phyloP scores from a whole-genome alignment of 2,113 vertebrate genomes.

The Sialia sialis region DNA sequence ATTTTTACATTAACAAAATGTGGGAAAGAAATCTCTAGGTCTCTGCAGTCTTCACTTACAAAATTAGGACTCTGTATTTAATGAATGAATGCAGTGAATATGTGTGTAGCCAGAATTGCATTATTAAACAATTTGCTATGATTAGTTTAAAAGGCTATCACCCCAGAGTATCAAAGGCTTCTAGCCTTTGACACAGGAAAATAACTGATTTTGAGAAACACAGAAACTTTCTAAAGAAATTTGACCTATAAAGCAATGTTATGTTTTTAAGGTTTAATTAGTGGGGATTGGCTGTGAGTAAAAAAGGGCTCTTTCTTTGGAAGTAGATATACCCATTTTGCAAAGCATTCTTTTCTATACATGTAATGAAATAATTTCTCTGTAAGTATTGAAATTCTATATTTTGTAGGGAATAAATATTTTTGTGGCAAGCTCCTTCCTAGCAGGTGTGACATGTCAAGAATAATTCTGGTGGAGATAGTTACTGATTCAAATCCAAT shows the following conservation, averaged over 20 bases:
- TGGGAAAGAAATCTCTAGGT: neutral
- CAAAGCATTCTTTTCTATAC: neutral
- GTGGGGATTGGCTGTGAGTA: neutral
- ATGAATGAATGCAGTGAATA: neutral
- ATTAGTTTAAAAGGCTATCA: neutral
- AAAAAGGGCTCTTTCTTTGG: neutral
- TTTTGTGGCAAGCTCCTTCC: neutral
- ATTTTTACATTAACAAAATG: neutral
- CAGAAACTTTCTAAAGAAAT: neutral
- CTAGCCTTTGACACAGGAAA: neutral
- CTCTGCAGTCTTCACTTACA: neutral
- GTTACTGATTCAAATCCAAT: neutral
- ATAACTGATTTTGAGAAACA: neutral
- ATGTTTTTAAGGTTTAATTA: neutral
- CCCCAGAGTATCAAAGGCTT: neutral
- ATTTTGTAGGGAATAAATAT: neutral
- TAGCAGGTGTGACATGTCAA: neutral
- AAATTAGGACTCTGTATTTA: neutral
- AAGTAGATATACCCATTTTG: neutral
- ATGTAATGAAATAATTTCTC: neutral
- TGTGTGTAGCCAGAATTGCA: neutral
- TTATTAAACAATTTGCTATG: neutral
- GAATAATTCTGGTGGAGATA: neutral
- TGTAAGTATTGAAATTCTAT: neutral
- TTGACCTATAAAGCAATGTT: neutral